Evolutionary conservation across 2,113 vertebrate genomes (phyloP).

Genomic region (Columbina picui): DNA sequence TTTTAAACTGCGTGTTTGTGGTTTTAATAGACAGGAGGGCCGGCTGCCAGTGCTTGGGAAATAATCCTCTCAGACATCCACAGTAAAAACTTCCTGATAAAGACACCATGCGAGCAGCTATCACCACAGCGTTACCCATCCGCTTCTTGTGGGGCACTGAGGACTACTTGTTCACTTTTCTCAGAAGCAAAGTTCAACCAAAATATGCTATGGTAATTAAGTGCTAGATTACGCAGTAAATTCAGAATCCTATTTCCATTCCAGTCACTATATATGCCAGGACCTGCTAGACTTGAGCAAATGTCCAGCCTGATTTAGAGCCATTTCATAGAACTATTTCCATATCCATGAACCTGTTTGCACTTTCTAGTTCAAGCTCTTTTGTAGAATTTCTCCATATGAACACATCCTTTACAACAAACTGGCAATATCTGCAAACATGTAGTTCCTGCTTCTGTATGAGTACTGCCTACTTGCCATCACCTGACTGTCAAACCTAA

Average conservation of each 20-base stretch:
- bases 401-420: neutral
- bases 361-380: neutral
- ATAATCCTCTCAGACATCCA: neutral
- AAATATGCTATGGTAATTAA: accelerated
- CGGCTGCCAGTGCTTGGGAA: neutral
- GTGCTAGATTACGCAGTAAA: neutral
- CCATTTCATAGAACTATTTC: neutral
- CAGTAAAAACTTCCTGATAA: neutral
- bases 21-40: neutral
- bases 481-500: slow-evolving; percentile 20
- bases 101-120: neutral
- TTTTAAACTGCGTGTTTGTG: neutral
- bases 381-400: neutral
- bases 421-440: slow-evolving; percentile 36
- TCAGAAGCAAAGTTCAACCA: neutral
- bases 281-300: neutral
- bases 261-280: neutral
- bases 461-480: slow-evolving; percentile 24
- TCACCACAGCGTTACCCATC: neutral
- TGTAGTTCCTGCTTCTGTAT: neutral
- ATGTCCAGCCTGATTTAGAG: neutral
- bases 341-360: neutral
- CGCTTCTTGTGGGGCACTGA: neutral
- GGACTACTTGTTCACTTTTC: neutral
- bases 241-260: neutral